A percentile compares a stretch with the other conserved stretches of the same genome.
Conservation (phyloP, 2,888 invertebrate species). For the Hemicrepidius hirtus region DNA sequence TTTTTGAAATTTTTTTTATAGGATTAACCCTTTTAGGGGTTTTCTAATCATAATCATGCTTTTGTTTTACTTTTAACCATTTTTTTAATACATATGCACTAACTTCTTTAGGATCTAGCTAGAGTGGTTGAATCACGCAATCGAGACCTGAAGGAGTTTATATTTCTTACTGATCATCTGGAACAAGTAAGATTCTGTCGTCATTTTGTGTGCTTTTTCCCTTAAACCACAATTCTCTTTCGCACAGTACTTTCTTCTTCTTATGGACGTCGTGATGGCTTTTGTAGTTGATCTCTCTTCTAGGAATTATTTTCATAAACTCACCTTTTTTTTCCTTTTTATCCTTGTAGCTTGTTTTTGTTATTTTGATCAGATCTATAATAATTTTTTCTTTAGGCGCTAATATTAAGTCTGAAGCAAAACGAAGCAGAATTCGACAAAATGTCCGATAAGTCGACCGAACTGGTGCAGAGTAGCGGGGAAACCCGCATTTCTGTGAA, state of each 20-base stretch:
- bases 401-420: conserved; percentile 85
- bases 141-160: conserved; percentile 83
- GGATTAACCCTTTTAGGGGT: conserved; percentile 25
- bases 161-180: conserved; percentile 85
- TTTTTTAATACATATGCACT: conserved; percentile 48
- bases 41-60: background rate
- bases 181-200: conserved; percentile 84
- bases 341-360: conserved; percentile 16
- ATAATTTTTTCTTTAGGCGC: conserved; percentile 75
- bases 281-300: conserved; percentile 28
- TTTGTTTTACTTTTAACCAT: background rate
- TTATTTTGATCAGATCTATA: background rate
- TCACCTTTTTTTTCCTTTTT: conserved; percentile 29
- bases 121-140: conserved; percentile 83
- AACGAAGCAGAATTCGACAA: conserved; percentile 92
- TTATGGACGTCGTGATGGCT: conserved; percentile 38
- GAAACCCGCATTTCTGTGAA: conserved; percentile 91
- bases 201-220: conserved; percentile 42
- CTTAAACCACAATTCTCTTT: conserved; percentile 18
- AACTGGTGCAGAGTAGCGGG: conserved; percentile 88
- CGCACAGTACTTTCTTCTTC: conserved; percentile 27
- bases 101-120: conserved; percentile 81
- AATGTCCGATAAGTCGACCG: conserved; percentile 89
- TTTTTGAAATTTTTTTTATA: too few relatives aligned
- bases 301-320: conserved; percentile 22